Percentiles rank a stretch among this genome's conserved stretches.
Evolutionary conservation across 2,888 invertebrate genomes (phyloP).

Genomic region (Magallana nippona): DNA sequence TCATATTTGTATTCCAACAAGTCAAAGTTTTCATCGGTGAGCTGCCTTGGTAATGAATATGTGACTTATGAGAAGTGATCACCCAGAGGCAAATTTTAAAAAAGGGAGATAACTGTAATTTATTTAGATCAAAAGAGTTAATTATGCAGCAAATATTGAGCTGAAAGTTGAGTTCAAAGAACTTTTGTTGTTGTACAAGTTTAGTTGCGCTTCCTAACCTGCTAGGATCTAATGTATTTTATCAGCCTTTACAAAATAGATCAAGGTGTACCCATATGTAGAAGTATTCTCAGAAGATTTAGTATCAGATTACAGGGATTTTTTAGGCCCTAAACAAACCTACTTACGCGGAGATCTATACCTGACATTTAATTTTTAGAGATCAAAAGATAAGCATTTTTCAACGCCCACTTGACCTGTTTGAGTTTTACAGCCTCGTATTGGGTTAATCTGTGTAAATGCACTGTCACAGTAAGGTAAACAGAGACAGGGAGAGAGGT

Average conservation of each 20-base stretch:
- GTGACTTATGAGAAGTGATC: no score
- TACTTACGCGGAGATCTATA: not conserved
- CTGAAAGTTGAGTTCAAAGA: not conserved
- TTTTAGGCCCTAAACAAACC: not conserved
- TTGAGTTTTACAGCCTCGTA: not conserved
- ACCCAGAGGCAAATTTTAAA: no score
- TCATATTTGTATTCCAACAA: no score
- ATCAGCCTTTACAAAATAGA: not conserved
- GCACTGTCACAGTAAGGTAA: not conserved
- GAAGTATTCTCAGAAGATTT: not conserved
- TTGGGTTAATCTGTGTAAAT: not conserved
- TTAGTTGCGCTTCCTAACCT: no score
- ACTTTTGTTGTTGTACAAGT: no score
- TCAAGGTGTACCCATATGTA: not conserved
- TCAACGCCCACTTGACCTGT: slow-evolving; percentile 23
- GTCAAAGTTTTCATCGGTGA: no score
- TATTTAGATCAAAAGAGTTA: no score
- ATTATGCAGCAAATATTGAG: no score
- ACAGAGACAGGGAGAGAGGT: not conserved
- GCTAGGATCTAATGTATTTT: no score
- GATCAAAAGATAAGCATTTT: not conserved
- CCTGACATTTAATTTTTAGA: not conserved
- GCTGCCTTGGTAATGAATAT: no score
- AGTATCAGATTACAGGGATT: not conserved
- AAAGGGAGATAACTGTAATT: no score